A percentile compares a stretch with the other conserved stretches of the same genome.
Evolutionary conservation across 2,797 vertebrate species (phyloP).

Genomic region (Phataginus tetradactyla): DNA sequence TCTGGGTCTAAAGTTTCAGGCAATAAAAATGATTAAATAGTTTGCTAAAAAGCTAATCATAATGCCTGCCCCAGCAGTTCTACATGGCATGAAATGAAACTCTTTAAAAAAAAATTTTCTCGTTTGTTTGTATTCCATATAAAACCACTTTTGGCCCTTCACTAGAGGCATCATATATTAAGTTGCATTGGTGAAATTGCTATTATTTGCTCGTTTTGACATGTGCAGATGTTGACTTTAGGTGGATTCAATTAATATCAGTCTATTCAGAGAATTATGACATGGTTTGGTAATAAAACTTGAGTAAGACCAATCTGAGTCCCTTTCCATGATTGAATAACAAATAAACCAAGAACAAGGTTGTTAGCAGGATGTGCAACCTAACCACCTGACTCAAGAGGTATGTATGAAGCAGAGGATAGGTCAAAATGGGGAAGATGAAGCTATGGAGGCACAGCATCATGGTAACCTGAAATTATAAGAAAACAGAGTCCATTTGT

Average conservation of each 20-base stretch:
- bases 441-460: not conserved
- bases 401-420: not conserved
- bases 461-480: not conserved
- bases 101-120: not conserved
- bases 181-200: not conserved
- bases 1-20: not conserved
- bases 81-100: not conserved
- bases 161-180: not conserved
- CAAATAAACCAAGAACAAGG: not conserved
- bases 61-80: not conserved
- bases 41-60: not conserved
- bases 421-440: not conserved
- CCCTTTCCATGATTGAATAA: not conserved
- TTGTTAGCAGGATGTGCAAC: not conserved
- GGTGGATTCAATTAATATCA: not conserved
- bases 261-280: not conserved
- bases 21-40: slow-evolving; percentile 7
- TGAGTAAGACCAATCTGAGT: not conserved
- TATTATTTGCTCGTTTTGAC: not conserved
- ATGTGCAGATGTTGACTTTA: not conserved
- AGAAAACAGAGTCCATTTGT: not conserved
- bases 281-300: not conserved
- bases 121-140: not conserved
- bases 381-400: not conserved
- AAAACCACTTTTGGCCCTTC: not conserved